Conservation (phyloP, 2,797 vertebrate species). For the Podargus strigoides region DNA sequence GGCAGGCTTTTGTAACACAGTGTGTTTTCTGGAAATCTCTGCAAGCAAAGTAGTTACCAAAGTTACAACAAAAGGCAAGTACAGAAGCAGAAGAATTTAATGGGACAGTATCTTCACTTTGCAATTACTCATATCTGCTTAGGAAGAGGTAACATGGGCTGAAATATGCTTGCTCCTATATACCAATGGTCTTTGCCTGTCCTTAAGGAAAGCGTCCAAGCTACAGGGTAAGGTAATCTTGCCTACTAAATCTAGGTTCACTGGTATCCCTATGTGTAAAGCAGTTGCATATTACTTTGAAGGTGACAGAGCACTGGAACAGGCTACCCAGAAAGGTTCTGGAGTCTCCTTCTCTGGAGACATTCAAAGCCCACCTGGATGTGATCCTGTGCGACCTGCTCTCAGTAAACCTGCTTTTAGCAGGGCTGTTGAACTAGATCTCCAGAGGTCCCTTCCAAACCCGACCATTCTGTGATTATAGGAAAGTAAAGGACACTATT, state of each 20-base stretch:
- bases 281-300: background rate
- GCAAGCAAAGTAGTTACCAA: background rate
- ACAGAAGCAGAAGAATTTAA: background rate
- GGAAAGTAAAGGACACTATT: background rate
- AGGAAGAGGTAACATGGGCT: background rate
- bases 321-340: too few relatives aligned
- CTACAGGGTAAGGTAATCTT: background rate
- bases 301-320: too few relatives aligned
- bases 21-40: background rate
- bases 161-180: background rate
- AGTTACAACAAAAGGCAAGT: background rate
- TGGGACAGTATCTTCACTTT: background rate
- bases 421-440: too few relatives aligned
- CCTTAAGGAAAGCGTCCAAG: background rate
- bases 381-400: too few relatives aligned
- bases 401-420: too few relatives aligned
- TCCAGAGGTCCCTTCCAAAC: too few relatives aligned
- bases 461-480: too few relatives aligned
- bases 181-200: background rate
- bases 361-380: too few relatives aligned
- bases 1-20: background rate
- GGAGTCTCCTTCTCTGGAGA: too few relatives aligned
- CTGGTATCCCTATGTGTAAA: background rate
- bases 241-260: background rate
- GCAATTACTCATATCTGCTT: background rate